Conservation (phyloP, 2,113 vertebrate species). For the Entomyzon cyanotis region DNA sequence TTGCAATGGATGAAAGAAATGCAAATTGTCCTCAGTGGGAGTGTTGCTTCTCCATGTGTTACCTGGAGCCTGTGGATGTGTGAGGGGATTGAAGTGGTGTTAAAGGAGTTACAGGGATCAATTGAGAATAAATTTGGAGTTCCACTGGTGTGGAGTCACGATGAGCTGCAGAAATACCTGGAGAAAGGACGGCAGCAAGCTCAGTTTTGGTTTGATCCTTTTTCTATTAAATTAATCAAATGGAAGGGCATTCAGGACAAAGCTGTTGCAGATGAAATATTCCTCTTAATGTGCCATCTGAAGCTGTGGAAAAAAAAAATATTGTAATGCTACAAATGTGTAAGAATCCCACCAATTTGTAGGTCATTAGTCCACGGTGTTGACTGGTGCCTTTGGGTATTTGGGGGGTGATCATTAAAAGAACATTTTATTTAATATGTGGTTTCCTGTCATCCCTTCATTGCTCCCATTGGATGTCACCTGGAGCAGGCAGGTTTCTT, state of each 20-base stretch:
- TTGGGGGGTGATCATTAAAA: conserved; percentile 57
- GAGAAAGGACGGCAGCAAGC: neutral
- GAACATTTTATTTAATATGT: neutral
- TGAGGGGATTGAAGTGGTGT: neutral
- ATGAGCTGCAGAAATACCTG: neutral
- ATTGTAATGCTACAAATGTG: conserved; percentile 20
- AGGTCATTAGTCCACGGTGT: conserved; percentile 56
- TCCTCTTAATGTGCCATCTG: conserved; percentile 13
- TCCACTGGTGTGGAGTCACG: neutral
- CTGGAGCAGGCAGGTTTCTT: neutral
- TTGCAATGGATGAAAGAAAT: neutral
- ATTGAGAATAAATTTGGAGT: neutral
- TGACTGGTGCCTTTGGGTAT: conserved; percentile 68
- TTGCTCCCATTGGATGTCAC: neutral
- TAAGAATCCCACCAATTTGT: conserved; percentile 3
- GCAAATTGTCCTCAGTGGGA: neutral
- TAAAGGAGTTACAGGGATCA: neutral
- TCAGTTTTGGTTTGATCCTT: neutral
- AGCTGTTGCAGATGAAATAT: neutral
- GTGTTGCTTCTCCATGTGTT: neutral
- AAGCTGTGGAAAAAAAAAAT: conserved; percentile 18
- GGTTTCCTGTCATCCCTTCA: neutral
- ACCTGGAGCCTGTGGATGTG: neutral
- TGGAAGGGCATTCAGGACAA: neutral
- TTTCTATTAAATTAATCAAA: neutral